Conservation (phyloP, 2,797 vertebrate species). For the Platyrinchus mystaceus region DNA sequence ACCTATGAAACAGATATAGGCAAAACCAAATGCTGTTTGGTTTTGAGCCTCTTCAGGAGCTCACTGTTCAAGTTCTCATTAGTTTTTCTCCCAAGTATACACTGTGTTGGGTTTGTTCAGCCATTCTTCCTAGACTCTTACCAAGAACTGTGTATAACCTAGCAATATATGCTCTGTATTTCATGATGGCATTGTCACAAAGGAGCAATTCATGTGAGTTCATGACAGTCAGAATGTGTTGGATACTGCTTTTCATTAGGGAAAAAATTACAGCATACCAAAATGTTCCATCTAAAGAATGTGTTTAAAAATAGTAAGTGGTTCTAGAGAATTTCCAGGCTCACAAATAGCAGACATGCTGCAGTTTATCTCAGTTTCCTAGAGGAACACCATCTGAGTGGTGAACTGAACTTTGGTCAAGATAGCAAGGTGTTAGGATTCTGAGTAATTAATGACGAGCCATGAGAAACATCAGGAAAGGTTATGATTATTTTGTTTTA, state of each 20-base stretch:
- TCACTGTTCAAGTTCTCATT: not conserved
- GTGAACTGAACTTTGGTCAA: not conserved
- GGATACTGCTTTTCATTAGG: not conserved
- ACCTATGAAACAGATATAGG: not conserved
- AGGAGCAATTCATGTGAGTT: not conserved
- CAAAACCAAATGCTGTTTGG: not conserved
- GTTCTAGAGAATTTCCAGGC: conserved; percentile 52
- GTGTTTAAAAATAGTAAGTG: conserved; percentile 56
- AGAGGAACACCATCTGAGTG: not conserved
- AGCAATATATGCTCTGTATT: not conserved
- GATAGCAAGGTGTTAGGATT: conserved; percentile 39
- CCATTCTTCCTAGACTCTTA: not conserved
- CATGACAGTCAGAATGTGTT: not conserved
- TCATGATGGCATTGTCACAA: not conserved
- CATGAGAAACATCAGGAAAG: not conserved
- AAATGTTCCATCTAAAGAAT: conserved; percentile 7
- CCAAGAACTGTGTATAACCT: not conserved
- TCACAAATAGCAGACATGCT: conserved; percentile 3
- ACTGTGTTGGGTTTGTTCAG: not conserved
- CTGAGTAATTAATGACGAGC: not conserved
- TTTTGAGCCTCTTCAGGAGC: not conserved
- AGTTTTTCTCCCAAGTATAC: not conserved
- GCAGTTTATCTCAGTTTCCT: conserved; percentile 32
- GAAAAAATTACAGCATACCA: not conserved
- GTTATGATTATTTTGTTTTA: not conserved